Conservation (phyloP, 2,113 vertebrate genomes). For the Emydura subglobosa region DNA sequence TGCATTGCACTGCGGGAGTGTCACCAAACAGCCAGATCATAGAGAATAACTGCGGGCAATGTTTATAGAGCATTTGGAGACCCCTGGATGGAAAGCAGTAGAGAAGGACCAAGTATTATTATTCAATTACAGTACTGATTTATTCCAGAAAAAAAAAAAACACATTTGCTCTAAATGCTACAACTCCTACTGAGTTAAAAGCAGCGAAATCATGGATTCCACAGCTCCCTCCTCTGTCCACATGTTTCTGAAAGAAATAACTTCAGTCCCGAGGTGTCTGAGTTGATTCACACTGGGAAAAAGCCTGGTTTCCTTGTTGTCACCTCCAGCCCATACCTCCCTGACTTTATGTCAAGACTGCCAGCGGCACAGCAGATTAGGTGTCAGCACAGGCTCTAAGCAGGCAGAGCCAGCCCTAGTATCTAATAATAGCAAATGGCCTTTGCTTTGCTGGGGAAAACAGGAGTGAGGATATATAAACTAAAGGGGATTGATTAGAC, state of each 20-base stretch:
- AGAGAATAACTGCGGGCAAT: not conserved
- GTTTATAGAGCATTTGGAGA: not conserved
- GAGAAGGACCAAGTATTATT: not conserved
- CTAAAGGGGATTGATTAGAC: not conserved
- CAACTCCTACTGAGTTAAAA: not conserved
- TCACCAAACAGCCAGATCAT: not conserved
- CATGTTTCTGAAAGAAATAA: not conserved
- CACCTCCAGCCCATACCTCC: too few species aligned
- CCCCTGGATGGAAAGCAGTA: not conserved
- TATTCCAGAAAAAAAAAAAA: not conserved
- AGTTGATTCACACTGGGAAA: not conserved
- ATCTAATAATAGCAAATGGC: rapidly evolving
- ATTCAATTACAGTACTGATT: not conserved
- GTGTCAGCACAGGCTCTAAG: too few species aligned
- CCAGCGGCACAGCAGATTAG: not conserved
- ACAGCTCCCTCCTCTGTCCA: not conserved
- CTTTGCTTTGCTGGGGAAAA: not conserved
- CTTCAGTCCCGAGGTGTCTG: not conserved
- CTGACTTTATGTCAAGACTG: not conserved
- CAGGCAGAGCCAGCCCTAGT: not conserved
- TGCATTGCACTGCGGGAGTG: not conserved
- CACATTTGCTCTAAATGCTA: not conserved
- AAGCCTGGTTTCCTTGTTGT: not conserved
- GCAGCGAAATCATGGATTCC: not conserved
- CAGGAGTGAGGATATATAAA: not conserved